A percentile compares a stretch with the other conserved stretches of the same genome.
phyloP scores from a whole-genome alignment of 2,797 vertebrate genomes.

The Coregonus sp. region DNA sequence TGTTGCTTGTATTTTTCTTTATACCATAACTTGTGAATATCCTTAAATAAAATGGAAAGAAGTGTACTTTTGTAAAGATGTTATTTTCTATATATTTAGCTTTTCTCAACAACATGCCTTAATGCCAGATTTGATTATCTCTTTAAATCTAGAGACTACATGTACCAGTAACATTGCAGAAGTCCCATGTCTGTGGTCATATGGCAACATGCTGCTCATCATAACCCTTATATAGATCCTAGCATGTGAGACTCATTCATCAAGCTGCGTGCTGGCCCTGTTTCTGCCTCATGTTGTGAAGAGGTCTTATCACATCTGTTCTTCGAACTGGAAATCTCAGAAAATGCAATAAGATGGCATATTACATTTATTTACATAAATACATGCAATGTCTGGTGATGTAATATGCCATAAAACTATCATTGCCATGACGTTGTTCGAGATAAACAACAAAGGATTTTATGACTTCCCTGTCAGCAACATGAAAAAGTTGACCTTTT shows the following conservation, averaged over 20 bases:
- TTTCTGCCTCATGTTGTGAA: neutral
- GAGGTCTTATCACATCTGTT: neutral
- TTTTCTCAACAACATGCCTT: neutral
- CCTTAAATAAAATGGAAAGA: slow-evolving; percentile 1
- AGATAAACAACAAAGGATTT: neutral
- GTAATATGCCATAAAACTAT: neutral
- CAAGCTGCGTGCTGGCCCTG: neutral
- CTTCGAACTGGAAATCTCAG: neutral
- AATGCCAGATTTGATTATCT: neutral
- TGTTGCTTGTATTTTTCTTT: neutral
- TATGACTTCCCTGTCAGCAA: neutral
- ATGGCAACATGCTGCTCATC: neutral
- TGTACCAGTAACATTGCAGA: neutral
- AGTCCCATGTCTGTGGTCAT: neutral
- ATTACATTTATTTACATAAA: neutral
- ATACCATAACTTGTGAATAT: neutral
- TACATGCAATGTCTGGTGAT: neutral
- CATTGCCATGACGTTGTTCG: neutral
- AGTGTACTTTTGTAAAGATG: neutral
- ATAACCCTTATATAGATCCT: neutral
- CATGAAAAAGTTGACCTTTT: no score
- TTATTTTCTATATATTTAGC: neutral
- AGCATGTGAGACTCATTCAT: neutral
- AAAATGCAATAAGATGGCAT: neutral
- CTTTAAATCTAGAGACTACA: neutral